Conservation (phyloP, 2,113 vertebrate genomes). For the Oceanites oceanicus region DNA sequence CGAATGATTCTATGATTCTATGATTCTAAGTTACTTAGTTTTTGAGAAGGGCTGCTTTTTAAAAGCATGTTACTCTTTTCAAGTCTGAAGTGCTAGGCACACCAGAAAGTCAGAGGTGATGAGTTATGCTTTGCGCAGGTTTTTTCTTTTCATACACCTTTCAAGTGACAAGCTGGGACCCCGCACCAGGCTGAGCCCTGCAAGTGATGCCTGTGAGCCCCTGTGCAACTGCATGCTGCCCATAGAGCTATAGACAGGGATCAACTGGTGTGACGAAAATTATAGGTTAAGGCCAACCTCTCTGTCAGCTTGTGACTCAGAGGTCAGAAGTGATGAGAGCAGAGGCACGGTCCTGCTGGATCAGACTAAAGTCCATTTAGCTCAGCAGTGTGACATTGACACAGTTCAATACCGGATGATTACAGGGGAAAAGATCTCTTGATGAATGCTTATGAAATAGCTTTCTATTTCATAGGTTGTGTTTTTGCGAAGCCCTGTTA, state of each 20-base stretch:
- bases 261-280: neutral
- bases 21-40: neutral
- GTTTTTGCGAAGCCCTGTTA: neutral
- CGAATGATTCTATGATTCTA: too few relatives aligned
- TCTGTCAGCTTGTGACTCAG: neutral
- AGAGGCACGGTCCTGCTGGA: neutral
- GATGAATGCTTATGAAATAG: neutral
- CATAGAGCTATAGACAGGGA: neutral
- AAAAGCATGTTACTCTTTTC: neutral
- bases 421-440: neutral
- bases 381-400: neutral
- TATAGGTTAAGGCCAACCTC: neutral
- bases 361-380: neutral
- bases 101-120: neutral
- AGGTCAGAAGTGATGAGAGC: neutral
- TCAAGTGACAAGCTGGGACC: neutral
- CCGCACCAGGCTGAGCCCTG: fast-evolving
- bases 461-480: neutral
- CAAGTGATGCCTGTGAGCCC: neutral
- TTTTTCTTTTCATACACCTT: neutral
- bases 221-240: fast-evolving
- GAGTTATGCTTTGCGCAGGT: fast-evolving
- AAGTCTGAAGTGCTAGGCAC: neutral
- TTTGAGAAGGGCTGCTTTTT: neutral
- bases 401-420: neutral